phyloP scores from a whole-genome alignment of 2,113 vertebrate genomes.

The Petromus typicus region DNA sequence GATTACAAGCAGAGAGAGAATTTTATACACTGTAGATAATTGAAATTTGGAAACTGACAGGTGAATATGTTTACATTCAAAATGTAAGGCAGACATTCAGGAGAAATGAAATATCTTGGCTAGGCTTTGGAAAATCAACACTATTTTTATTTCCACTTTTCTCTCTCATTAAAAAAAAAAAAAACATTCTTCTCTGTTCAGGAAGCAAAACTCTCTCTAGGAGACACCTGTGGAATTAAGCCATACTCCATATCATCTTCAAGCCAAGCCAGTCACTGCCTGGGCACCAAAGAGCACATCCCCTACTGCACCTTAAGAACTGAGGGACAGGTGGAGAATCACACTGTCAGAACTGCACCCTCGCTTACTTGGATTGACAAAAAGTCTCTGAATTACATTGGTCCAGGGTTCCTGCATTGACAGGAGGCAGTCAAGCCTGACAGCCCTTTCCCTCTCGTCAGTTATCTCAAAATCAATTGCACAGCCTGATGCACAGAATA shows the following conservation, averaged over 20 bases:
- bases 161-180: neutral
- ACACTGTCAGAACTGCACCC: slow-evolving; percentile 64
- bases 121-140: neutral
- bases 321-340: slow-evolving; percentile 68
- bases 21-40: slow-evolving; percentile 16
- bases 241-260: neutral
- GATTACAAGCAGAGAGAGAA: slow-evolving; percentile 38
- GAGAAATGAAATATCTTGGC: slow-evolving; percentile 28
- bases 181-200: neutral
- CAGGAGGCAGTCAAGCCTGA: slow-evolving; percentile 78
- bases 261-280: neutral
- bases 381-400: slow-evolving; percentile 74
- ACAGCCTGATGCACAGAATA: slow-evolving; percentile 77
- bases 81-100: neutral
- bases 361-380: slow-evolving; percentile 67
- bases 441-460: slow-evolving; percentile 77
- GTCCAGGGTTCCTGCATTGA: slow-evolving; percentile 74
- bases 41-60: slow-evolving; percentile 60
- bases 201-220: neutral
- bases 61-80: neutral
- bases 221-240: slow-evolving; percentile 57
- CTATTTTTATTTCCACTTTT: neutral
- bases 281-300: slow-evolving; percentile 40
- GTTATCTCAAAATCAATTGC: slow-evolving; percentile 80
- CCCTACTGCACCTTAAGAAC: slow-evolving; percentile 53